Evolutionary conservation across 2,888 invertebrate species (phyloP), one percentile per base, ranked within the genome.

Genomic region (Ommatoiulus sabulosus): DNA sequence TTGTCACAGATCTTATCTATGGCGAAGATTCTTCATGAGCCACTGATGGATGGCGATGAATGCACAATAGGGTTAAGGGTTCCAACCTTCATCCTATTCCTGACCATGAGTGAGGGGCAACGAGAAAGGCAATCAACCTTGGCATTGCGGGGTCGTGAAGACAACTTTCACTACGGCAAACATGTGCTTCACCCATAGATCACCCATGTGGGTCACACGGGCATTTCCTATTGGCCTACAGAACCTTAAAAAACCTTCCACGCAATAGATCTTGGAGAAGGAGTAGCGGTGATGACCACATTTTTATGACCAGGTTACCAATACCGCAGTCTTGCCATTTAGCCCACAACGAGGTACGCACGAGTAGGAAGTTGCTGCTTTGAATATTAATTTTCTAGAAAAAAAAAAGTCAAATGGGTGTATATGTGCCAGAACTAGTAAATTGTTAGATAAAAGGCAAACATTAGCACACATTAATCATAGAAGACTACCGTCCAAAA

Each of bases 1-100:
- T 80, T 80, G 80, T 80, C 15, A 43, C 4, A 15, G 80, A 80
- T 35, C 35, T 35, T 43, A 80, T 35, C 80, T 80, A 24, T 35
- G 35, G 80, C 35, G 80, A 80, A 24, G 80, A 35, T 35, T 35
- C 24, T 24, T 80, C 15, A 80, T 15, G 80, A 80, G 80, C 80
- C 80, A 80, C 80, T 80, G 80, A 80, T 80, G 80, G 80, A 80
- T 80, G 80, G 35, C 15, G 35, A 24, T 80, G 80, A 80, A 80
- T 80, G 35, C 80, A 43, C 80, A 80, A 80, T 80, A 80, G 80
- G 80, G 80, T 80, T 80, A 80, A 80, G 80, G 80, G 80, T 80
- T 80, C 15, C 35, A 80, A 80, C 80, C 80, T 80, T 80, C 80
- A 80, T 80, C 80, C 35, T 80, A 43, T 80, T 24, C 80, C 80